phyloP scores from a whole-genome alignment of 1,140 invertebrate genomes.

The Dreissena rostriformis region DNA sequence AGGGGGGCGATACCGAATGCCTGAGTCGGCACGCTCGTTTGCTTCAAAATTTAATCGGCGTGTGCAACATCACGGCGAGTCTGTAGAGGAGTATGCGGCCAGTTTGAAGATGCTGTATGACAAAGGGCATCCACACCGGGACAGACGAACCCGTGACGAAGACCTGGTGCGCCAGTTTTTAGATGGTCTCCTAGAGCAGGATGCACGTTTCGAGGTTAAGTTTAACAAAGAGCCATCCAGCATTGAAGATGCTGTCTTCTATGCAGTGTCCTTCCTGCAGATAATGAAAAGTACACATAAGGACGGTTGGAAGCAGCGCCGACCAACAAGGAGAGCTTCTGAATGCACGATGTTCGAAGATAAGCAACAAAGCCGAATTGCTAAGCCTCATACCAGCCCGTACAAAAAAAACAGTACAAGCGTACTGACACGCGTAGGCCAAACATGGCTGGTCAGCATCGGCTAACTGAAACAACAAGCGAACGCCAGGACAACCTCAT shows the following conservation, averaged over 20 bases:
- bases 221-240: slow-evolving; percentile 22
- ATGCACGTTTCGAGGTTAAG: slow-evolving; percentile 21
- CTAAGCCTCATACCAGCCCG: background rate
- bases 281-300: background rate
- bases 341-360: background rate
- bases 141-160: slow-evolving; percentile 16
- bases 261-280: slow-evolving; percentile 22
- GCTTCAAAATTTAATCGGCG: slow-evolving; percentile 30
- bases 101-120: slow-evolving; percentile 31
- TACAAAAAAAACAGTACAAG: background rate
- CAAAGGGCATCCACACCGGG: slow-evolving; percentile 18
- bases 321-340: background rate
- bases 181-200: slow-evolving; percentile 29
- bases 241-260: slow-evolving; percentile 37
- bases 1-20: background rate
- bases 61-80: slow-evolving; percentile 8
- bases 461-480: background rate
- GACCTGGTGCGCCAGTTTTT: slow-evolving; percentile 27
- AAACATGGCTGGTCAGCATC: background rate
- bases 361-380: background rate
- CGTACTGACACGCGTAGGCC: background rate
- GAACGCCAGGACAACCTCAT: background rate
- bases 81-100: slow-evolving; percentile 31
- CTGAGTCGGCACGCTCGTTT: slow-evolving; percentile 23
- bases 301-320: background rate